phyloP scores from a whole-genome alignment of 2,888 invertebrate genomes.

The Rhagophthalmus giganteus region DNA sequence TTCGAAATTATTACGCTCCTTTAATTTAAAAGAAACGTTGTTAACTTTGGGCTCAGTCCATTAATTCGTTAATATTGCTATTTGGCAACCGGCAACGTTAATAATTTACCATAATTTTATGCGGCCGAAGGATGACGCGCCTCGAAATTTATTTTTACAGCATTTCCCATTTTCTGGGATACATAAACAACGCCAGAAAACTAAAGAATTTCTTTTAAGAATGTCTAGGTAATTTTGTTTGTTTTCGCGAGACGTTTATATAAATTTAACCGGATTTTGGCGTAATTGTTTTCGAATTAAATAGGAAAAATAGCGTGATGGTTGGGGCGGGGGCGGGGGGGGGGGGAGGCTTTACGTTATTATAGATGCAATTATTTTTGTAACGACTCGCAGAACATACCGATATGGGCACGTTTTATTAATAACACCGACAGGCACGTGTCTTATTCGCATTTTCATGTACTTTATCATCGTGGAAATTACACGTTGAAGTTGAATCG shows the following conservation, averaged over 20 bases:
- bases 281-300: too few species aligned
- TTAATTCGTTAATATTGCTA: neutral
- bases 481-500: too few species aligned
- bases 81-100: neutral
- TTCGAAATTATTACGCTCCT: too few species aligned
- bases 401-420: slow-evolving; percentile 11
- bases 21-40: too few species aligned
- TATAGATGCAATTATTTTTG: slow-evolving; percentile 1
- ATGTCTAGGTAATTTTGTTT: neutral
- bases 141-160: neutral
- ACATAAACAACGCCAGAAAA: neutral
- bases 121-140: too few species aligned
- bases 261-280: neutral
- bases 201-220: neutral
- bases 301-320: too few species aligned
- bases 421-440: slow-evolving; percentile 27
- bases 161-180: neutral
- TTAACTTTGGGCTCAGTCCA: too few species aligned
- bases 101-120: slow-evolving; percentile 3
- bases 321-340: too few species aligned
- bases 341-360: too few species aligned
- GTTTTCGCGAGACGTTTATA: neutral
- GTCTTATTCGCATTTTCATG: slow-evolving; percentile 18
- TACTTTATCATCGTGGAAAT: too few species aligned
- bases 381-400: slow-evolving; percentile 3